phyloP scores from a whole-genome alignment of 2,113 vertebrate genomes.

The Dipodomys spectabilis region DNA sequence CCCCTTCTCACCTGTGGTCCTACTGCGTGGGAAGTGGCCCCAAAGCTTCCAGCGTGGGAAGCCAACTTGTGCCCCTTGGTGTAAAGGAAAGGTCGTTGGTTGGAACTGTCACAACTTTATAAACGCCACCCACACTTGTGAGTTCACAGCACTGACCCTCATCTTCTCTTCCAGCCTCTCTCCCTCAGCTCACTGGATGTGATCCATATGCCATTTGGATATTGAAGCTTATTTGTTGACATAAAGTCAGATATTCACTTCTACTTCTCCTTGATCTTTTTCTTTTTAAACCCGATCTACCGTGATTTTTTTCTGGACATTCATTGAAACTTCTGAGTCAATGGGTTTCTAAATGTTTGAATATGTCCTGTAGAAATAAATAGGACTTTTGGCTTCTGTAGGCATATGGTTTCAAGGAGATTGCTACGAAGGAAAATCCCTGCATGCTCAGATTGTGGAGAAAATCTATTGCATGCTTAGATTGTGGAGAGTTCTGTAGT shows the following conservation, averaged over 20 bases:
- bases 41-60: background rate
- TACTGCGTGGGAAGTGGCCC: slow-evolving; percentile 2
- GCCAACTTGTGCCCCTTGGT: background rate
- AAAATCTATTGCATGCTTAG: too few species aligned
- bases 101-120: background rate
- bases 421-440: too few species aligned
- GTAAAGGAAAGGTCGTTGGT: background rate
- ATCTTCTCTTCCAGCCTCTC: background rate
- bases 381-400: too few species aligned
- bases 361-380: background rate
- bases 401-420: too few species aligned
- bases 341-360: background rate
- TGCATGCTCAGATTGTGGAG: too few species aligned
- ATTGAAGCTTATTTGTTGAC: background rate
- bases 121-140: too few species aligned
- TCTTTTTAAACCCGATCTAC: background rate
- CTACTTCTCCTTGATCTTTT: background rate
- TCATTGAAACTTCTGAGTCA: background rate
- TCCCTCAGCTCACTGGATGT: too few species aligned
- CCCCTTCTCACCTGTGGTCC: background rate
- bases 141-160: rapidly evolving
- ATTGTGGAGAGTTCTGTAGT: too few species aligned
- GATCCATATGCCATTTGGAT: background rate
- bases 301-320: background rate
- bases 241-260: background rate